Evolutionary conservation across 2,113 vertebrate genomes (phyloP).

Genomic region (Bambusicola thoracicus): DNA sequence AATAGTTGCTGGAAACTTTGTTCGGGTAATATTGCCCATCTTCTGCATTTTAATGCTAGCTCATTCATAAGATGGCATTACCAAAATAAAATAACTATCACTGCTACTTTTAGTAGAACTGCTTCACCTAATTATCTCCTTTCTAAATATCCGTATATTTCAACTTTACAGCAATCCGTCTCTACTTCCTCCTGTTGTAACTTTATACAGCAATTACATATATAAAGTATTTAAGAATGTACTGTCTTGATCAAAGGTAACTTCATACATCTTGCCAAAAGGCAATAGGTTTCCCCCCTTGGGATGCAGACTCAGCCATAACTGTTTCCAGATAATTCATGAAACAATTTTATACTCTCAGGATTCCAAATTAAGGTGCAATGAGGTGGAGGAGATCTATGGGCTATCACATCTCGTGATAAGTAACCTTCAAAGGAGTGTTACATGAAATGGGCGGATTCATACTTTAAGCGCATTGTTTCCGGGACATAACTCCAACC

Average conservation of each 20-base stretch:
- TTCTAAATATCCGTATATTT: not conserved
- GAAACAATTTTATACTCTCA: not conserved
- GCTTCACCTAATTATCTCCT: not conserved
- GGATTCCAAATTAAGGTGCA: constrained; percentile 19
- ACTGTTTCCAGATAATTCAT: constrained; percentile 22
- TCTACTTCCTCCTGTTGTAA: not conserved
- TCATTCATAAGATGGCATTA: not conserved
- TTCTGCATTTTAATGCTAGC: not conserved
- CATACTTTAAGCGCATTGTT: accelerated
- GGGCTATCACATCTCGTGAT: not conserved
- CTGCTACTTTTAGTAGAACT: not conserved
- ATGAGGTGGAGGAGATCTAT: constrained; percentile 14
- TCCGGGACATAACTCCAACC: not conserved
- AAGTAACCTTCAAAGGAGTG: not conserved
- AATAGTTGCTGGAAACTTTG: not conserved
- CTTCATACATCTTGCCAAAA: constrained; percentile 20
- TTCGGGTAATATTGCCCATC: not conserved
- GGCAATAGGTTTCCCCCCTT: not conserved
- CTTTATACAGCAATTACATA: not conserved
- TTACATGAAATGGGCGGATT: not conserved
- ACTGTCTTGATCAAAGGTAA: constrained; percentile 5
- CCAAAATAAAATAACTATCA: not conserved
- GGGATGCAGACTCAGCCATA: constrained; percentile 14
- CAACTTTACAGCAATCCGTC: not conserved
- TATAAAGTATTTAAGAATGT: not conserved